Conservation (phyloP, 1,140 invertebrate genomes). For the Archivesica marissinica region DNA sequence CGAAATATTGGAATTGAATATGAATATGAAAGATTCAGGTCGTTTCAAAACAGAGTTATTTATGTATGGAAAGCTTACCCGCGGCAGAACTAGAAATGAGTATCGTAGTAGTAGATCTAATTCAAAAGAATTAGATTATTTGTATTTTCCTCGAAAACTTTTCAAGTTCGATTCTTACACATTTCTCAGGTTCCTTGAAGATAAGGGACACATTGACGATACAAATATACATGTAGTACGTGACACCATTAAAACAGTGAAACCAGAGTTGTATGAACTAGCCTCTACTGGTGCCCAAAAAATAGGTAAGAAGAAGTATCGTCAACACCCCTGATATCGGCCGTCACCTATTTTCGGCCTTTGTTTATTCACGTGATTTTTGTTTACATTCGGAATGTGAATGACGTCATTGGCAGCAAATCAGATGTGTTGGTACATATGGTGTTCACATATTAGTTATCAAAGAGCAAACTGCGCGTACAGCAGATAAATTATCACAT, state of each 20-base stretch:
- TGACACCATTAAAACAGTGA: conserved; percentile 69
- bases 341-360: too few species aligned
- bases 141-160: conserved; percentile 22
- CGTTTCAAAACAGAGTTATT: conserved; percentile 21
- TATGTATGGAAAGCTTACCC: conserved; percentile 1
- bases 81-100: not conserved
- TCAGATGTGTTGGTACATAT: too few species aligned
- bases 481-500: too few species aligned
- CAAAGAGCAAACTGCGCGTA: too few species aligned
- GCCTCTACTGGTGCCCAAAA: conserved; percentile 69
- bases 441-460: too few species aligned
- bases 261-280: conserved; percentile 76
- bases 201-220: conserved; percentile 74
- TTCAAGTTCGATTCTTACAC: conserved; percentile 67
- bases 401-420: too few species aligned
- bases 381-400: too few species aligned
- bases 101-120: not conserved
- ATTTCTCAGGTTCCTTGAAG: conserved; percentile 75
- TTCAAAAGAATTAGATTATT: not conserved
- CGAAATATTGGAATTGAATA: conserved; percentile 1
- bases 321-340: too few species aligned
- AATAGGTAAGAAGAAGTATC: conserved; percentile 76
- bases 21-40: conserved; percentile 22
- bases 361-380: too few species aligned
- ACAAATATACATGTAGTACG: conserved; percentile 74